These are phyloP conservation scores for Megatriorchis doriae DNA, from an alignment of 2,113 vertebrate genomes.

Conservation along the genomic window DNA sequence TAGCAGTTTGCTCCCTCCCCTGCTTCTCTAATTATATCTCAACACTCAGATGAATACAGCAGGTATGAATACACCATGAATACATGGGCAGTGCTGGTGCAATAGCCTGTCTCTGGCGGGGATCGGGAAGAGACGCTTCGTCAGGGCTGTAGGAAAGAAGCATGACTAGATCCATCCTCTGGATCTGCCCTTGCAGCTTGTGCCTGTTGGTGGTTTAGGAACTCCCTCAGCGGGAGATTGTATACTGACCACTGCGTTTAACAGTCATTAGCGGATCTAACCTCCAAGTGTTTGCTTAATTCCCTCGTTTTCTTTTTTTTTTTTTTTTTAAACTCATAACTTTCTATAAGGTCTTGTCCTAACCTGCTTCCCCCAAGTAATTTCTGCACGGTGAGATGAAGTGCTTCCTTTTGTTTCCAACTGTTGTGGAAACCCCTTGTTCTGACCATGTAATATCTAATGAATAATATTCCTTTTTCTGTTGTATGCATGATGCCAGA, in stretches of 20 bases:
- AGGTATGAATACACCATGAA: not conserved
- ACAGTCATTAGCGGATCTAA: not conserved
- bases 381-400: not conserved
- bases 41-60: not conserved
- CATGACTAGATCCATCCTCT: not conserved
- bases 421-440: not conserved
- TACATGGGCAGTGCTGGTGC: not conserved
- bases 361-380: not conserved
- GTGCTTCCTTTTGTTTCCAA: not conserved
- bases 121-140: rapidly evolving
- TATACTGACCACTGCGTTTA: not conserved
- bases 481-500: not conserved
- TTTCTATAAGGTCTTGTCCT: not conserved
- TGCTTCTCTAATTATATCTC: not conserved
- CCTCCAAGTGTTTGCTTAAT: not conserved
- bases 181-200: not conserved
- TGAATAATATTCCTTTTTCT: not conserved
- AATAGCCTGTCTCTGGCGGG: not conserved
- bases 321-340: too few relatives aligned
- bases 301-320: not conserved
- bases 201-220: not conserved
- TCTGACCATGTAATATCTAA: not conserved
- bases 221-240: not conserved
- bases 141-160: not conserved
- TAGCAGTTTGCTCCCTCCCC: not conserved